phyloP scores from a whole-genome alignment of 2,113 vertebrate species.

The Trogon surrucura region DNA sequence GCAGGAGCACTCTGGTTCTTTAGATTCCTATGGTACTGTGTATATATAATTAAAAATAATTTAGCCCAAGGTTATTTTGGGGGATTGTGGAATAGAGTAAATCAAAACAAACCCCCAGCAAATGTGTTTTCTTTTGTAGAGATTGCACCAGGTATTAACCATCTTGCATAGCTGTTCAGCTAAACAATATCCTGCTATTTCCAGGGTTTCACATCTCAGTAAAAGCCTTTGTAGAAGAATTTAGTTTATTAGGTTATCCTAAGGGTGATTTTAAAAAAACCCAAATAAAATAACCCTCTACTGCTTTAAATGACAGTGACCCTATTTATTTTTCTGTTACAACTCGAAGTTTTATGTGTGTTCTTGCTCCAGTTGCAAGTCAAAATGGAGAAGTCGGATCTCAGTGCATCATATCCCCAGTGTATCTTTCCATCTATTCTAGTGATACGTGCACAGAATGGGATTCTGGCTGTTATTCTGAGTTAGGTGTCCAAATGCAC shows the following conservation, averaged over 20 bases:
- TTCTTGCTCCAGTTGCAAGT: background rate
- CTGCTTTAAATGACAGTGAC: background rate
- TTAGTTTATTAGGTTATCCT: background rate
- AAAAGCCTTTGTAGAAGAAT: background rate
- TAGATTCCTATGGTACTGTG: background rate
- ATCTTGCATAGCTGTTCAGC: background rate
- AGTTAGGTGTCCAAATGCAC: background rate
- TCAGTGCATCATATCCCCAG: background rate
- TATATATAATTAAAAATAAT: background rate
- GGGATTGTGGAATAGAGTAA: background rate
- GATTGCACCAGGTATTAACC: background rate
- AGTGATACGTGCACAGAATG: background rate
- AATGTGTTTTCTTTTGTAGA: background rate
- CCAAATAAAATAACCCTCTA: background rate
- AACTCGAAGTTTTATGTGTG: background rate
- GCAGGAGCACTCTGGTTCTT: background rate
- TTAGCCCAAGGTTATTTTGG: background rate
- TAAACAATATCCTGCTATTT: background rate
- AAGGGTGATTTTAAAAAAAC: background rate
- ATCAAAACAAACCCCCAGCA: background rate
- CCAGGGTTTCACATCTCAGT: background rate
- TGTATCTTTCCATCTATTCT: slow-evolving; percentile 17
- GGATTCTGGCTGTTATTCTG: background rate
- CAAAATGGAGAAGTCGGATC: background rate
- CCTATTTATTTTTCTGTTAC: background rate